Evolutionary conservation across 2,888 invertebrate genomes (phyloP), one percentile per base, ranked within the genome.

Genomic region (Hesperia comma): DNA sequence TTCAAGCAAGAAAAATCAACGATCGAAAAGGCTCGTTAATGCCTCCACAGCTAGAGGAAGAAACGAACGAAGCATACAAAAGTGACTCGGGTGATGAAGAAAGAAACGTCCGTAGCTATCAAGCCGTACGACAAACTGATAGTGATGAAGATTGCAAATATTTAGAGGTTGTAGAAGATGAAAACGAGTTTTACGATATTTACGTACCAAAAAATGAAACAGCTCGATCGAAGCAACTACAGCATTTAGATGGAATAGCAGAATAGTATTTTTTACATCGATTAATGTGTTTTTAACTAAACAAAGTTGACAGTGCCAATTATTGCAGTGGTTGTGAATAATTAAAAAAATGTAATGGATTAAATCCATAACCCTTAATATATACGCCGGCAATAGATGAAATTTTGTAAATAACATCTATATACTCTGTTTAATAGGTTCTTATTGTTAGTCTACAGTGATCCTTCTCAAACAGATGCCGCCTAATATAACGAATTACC

Each of bases 81-180:
- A 79, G 79, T 54, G 85, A 87, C 63, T 76, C 79, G 0, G 75
- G 77, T 12, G 83, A 83, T 15, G 82, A 80, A 51, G 83, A 85
- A 58, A 77, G 72, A 0, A 77, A 77, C 12, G 61, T 67, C 49
- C 75, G 75, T 40, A 74, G 74, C 15, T 89, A 88, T 51, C 74
- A 78, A 66, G 78, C 75, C 7, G 82, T 86, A 0, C 82, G 76
- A 58, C 88, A 85, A 49, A 82, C 77, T 0, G 90, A 88, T 37
- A 88, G 85, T 60, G 92, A 90, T 14, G 86, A 90, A 33, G 86
- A 87, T 7, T 87, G 77, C 41, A 86, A 82, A 64, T 92, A 92
- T 76, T 74, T 93, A 54, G 93, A 93, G 77, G 83, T 93, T 0
- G 46, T 92, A 5, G 93, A 93, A 67, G 92, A 93, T 75, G 93